A percentile compares a stretch with the other conserved stretches of the same genome.
These are phyloP conservation scores for Margarornis squamiger DNA, from an alignment of 2,797 vertebrate species.

Conservation along the genomic window DNA sequence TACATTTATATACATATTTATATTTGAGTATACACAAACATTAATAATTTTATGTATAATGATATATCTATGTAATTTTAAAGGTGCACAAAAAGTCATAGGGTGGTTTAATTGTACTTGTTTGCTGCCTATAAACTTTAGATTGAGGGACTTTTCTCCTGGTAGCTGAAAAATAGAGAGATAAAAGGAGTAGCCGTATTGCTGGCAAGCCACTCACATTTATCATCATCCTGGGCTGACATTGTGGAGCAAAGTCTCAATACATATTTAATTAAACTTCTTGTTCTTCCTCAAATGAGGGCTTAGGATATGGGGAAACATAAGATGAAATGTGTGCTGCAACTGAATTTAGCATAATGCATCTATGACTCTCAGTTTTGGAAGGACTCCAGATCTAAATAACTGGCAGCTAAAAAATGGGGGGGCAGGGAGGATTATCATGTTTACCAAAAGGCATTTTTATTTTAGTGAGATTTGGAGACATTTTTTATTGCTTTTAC, in stretches of 20 bases:
- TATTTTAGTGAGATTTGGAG: not conserved
- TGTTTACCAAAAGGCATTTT: not conserved
- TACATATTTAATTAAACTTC: conserved; percentile 66
- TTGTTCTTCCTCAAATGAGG: conserved; percentile 54
- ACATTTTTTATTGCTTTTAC: not conserved
- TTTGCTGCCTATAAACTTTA: not conserved
- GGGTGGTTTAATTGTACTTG: not conserved
- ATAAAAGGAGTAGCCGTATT: conserved; percentile 24
- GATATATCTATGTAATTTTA: not conserved
- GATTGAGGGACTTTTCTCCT: not conserved
- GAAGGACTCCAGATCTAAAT: conserved; percentile 13
- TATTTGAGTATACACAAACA: not conserved
- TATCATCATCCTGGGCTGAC: conserved; percentile 19
- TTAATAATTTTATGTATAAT: not conserved
- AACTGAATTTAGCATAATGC: not conserved
- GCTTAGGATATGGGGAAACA: not conserved
- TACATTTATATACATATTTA: not conserved
- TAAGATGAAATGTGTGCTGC: not conserved
- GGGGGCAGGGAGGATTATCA: not conserved
- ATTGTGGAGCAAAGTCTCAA: conserved; percentile 7
- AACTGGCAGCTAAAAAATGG: not conserved
- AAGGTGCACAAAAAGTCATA: not conserved
- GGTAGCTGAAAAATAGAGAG: conserved; percentile 14
- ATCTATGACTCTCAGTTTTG: conserved; percentile 6
- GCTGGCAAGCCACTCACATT: conserved; percentile 20